Conservation (phyloP, 2,888 invertebrate species). For the Ormyrus nitidulus region DNA sequence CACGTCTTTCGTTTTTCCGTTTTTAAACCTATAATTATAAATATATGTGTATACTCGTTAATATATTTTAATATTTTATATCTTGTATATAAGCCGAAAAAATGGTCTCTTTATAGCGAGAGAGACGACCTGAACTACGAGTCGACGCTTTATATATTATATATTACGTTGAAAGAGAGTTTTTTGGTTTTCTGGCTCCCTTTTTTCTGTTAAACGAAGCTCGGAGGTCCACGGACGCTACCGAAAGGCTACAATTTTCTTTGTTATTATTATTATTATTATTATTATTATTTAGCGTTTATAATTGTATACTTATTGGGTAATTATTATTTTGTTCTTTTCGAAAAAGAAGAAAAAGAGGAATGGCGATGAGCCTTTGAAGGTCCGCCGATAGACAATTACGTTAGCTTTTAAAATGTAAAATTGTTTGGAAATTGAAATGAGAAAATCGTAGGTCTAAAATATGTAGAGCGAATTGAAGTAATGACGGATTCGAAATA, state of each 20-base stretch:
- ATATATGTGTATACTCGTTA: neutral
- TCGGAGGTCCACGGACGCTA: slow-evolving; percentile 54
- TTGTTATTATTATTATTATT: slow-evolving; percentile 17
- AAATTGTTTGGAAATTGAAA: too few species aligned
- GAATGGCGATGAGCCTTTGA: slow-evolving; percentile 2
- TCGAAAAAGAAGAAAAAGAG: neutral
- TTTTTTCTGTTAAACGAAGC: slow-evolving; percentile 33
- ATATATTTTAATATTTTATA: slow-evolving; percentile 11
- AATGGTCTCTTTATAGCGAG: slow-evolving; percentile 35
- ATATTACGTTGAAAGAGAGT: slow-evolving; percentile 31
- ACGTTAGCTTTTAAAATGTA: too few species aligned
- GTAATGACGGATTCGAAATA: too few species aligned
- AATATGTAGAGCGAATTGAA: too few species aligned
- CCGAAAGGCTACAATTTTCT: slow-evolving; percentile 51
- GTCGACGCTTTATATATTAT: slow-evolving; percentile 13
- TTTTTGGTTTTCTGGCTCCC: neutral
- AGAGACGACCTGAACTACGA: slow-evolving; percentile 41
- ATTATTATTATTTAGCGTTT: slow-evolving; percentile 5
- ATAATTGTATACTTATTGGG: slow-evolving; percentile 13
- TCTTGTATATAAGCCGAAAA: slow-evolving; percentile 46
- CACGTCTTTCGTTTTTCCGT: neutral
- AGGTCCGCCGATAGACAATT: slow-evolving; percentile 27
- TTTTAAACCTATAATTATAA: too few species aligned
- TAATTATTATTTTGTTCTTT: slow-evolving; percentile 29
- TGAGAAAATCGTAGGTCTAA: too few species aligned